A percentile compares a stretch with the other conserved stretches of the same genome.
Conservation (phyloP, 2,888 invertebrate species). For the Plagodis dolabraria region DNA sequence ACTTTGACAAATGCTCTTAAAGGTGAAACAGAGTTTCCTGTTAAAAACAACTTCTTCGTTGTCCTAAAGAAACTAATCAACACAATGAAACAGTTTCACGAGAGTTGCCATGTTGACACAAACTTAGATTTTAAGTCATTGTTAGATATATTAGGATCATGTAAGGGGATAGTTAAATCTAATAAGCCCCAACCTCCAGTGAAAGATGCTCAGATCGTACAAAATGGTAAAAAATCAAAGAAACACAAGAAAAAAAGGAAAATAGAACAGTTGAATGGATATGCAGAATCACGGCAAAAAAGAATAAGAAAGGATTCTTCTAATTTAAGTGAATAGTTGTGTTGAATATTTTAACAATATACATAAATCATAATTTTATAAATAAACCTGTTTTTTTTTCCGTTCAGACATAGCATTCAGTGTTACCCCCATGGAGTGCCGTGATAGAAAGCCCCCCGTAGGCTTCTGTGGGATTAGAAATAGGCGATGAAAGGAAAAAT, state of each 20-base stretch:
- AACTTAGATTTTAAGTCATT: constrained; percentile 62
- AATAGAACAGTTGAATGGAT: constrained; percentile 56
- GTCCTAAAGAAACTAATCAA: constrained; percentile 83
- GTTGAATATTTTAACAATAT: too few species aligned
- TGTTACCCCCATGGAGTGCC: too few species aligned
- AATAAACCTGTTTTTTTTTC: too few species aligned
- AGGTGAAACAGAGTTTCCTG: constrained; percentile 61
- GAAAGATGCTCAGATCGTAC: constrained; percentile 38
- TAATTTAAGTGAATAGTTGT: constrained; percentile 47
- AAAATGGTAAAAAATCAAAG: constrained; percentile 49
- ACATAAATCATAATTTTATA: too few species aligned
- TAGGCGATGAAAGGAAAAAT: too few species aligned
- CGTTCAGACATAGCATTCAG: too few species aligned
- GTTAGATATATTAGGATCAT: constrained; percentile 54
- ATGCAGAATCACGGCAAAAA: constrained; percentile 55
- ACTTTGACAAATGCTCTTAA: constrained; percentile 69
- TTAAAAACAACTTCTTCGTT: constrained; percentile 85
- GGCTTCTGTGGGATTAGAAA: too few species aligned
- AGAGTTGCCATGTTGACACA: constrained; percentile 63
- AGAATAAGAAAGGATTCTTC: constrained; percentile 52
- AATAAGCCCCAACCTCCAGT: constrained; percentile 46
- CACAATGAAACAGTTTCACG: constrained; percentile 76
- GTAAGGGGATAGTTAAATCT: constrained; percentile 56
- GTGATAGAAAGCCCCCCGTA: too few species aligned
- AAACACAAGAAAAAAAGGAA: constrained; percentile 70